Percentiles rank a stretch among this genome's conserved stretches.
Conservation (phyloP, 2,797 vertebrate species). For the Ispidina lecontei region DNA sequence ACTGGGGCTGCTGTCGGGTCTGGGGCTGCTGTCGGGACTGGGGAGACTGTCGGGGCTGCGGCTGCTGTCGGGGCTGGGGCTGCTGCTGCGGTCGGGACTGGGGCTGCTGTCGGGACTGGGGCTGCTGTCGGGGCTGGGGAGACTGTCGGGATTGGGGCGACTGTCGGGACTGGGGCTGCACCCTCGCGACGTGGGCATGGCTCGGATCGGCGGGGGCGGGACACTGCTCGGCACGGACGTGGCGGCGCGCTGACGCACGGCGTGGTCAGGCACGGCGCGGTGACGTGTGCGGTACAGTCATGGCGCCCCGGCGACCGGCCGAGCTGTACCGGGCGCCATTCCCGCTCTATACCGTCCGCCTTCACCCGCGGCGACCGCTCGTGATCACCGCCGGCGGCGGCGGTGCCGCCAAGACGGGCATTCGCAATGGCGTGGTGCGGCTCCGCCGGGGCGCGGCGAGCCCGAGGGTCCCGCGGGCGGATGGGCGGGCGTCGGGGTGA, state of each 20-base stretch:
- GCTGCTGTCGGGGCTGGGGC: too few species aligned
- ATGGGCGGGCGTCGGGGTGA: not conserved
- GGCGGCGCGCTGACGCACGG: not conserved
- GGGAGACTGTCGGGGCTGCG: too few species aligned
- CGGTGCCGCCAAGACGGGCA: slow-evolving; percentile 92
- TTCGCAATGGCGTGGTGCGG: slow-evolving; percentile 92
- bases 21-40: too few species aligned
- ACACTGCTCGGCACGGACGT: not conserved
- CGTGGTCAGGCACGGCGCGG: not conserved
- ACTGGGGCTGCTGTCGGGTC: too few species aligned
- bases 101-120: too few species aligned
- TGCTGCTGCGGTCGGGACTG: too few species aligned
- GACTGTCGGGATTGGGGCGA: too few species aligned
- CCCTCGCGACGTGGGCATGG: too few species aligned
- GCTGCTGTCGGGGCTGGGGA: too few species aligned
- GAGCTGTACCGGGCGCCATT: slow-evolving; percentile 94
- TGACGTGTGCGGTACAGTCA: slow-evolving; percentile 47
- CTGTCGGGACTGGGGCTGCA: too few species aligned
- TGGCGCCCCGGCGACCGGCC: slow-evolving; percentile 85
- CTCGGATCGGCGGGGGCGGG: not conserved
- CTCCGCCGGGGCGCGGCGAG: too few species aligned
- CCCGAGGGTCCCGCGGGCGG: not conserved
- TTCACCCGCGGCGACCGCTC: slow-evolving; percentile 83
- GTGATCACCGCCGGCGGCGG: slow-evolving; percentile 91
- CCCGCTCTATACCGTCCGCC: slow-evolving; percentile 88